Evolutionary conservation across 2,113 vertebrate genomes (phyloP), one percentile per base, ranked within the genome.

Genomic region (Pelvicachromis taeniatus): DNA sequence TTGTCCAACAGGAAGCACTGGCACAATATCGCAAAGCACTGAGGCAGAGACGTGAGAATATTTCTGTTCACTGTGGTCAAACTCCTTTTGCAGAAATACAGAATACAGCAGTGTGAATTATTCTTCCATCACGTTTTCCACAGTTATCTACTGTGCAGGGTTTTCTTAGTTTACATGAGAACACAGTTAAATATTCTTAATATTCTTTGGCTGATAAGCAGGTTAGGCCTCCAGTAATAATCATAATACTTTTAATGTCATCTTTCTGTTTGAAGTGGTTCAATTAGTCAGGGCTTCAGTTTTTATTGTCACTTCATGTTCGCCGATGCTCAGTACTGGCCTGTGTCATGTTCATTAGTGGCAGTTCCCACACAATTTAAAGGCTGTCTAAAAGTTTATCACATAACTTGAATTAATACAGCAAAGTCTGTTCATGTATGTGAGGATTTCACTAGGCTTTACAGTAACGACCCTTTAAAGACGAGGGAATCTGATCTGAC

Each of bases 191-290:
- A 65, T 58, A 17, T 48, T 38, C 38, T 77, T 1, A 61, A 78
- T 42, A 13, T 77, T 90, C 83, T 91, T 92, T 91, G 81, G 91
- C 48, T 81, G 13, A 35, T 4, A 59, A 78, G 19, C 48, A 5
- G 2, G 31, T 26, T 56, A 2, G 13, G 2, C 78, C 26, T 73
- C 31, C 4, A 52, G 12, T 21, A 38, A 58, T 58, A 54, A 0
- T 31, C 2, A 6, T 12, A 19, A 59, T 68, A 53, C 2, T 3
- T 3, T 4, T 8, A 35, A 61, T 53, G 14, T 33, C 21, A 53
- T 14, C 2, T 40, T 80, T 50, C 68, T 31, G 9, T 73, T 73
- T 50, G 42, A 12, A 2, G 1, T 31, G 16, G 5, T 75, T 75
- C 16, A 12, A 12, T 75, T 3, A 75, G 42, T 50, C 2, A 4